These are phyloP conservation scores for Myioborus miniatus DNA, from an alignment of 2,797 vertebrate species.

Conservation along the genomic window DNA sequence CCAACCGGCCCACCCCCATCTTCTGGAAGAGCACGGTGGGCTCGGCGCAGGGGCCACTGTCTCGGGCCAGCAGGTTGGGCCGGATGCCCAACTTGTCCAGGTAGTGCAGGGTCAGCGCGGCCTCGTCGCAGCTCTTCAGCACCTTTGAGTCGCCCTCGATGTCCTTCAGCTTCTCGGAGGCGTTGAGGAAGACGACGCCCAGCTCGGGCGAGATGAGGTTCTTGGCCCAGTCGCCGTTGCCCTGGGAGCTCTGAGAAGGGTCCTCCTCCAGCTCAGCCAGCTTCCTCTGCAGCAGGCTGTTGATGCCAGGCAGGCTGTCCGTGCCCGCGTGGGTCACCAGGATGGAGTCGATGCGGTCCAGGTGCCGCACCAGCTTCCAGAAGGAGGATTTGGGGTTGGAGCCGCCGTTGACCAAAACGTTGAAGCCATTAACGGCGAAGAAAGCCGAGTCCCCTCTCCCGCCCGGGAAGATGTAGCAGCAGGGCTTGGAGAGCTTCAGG, in stretches of 20 bases:
- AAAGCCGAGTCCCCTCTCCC: slow-evolving; percentile 91
- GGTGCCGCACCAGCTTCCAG: slow-evolving; percentile 95
- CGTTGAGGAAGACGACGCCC: slow-evolving; percentile 91
- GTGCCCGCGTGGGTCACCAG: slow-evolving; percentile 88
- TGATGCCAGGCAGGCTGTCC: slow-evolving; percentile 90
- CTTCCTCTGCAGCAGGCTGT: slow-evolving; percentile 90
- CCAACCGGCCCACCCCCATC: slow-evolving; percentile 93
- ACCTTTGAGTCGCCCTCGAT: slow-evolving; percentile 67
- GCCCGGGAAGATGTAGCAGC: slow-evolving; percentile 95
- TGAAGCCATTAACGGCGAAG: slow-evolving; percentile 93
- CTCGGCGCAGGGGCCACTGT: slow-evolving; percentile 67
- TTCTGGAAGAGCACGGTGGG: slow-evolving; percentile 91
- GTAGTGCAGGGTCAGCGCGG: slow-evolving; percentile 76
- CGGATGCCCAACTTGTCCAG: slow-evolving; percentile 81
- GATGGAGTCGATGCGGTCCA: slow-evolving; percentile 90
- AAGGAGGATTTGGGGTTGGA: slow-evolving; percentile 89
- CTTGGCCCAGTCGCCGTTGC: slow-evolving; percentile 77
- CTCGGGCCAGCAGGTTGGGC: slow-evolving; percentile 78
- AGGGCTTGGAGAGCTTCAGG: slow-evolving; percentile 90
- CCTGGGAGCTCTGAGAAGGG: slow-evolving; percentile 30
- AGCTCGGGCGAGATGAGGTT: slow-evolving; percentile 90
- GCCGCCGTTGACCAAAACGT: slow-evolving; percentile 90
- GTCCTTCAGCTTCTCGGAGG: slow-evolving; percentile 69
- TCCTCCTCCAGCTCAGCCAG: slow-evolving; percentile 84
- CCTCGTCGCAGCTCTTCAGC: slow-evolving; percentile 84